Percentiles rank a stretch among this genome's conserved stretches.
Evolutionary conservation across 1,140 invertebrate genomes (phyloP).

Genomic region (Ephestia elutella): DNA sequence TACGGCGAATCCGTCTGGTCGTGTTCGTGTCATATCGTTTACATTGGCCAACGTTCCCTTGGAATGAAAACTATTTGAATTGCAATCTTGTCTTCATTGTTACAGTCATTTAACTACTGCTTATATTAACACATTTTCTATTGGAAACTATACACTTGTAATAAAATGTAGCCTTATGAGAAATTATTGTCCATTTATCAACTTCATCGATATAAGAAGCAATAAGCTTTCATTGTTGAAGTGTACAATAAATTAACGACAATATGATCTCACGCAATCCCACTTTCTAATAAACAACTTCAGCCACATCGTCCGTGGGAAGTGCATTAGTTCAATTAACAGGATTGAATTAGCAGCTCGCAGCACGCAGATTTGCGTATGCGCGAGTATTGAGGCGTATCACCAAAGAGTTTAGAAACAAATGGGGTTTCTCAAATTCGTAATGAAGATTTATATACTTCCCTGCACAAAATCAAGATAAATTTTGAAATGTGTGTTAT

Average conservation of each 20-base stretch:
- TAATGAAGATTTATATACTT: too few species aligned
- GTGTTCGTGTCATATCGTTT: constrained; percentile 38
- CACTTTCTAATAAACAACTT: background rate
- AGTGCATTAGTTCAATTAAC: constrained; percentile 45
- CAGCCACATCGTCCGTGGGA: constrained; percentile 29
- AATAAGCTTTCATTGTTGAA: background rate
- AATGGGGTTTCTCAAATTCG: background rate
- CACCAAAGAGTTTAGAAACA: background rate
- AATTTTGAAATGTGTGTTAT: too few species aligned
- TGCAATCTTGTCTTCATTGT: background rate
- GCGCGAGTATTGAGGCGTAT: constrained; percentile 17
- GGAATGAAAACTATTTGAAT: background rate
- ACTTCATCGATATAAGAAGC: background rate
- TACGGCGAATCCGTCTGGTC: constrained; percentile 37
- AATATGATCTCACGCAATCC: background rate
- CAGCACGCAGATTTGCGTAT: constrained; percentile 23
- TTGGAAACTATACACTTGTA: too few species aligned
- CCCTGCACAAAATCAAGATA: too few species aligned
- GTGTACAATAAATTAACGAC: background rate
- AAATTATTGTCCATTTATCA: too few species aligned
- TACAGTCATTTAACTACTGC: background rate
- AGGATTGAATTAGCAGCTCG: constrained; percentile 29
- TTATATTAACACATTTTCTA: too few species aligned
- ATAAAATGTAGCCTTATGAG: too few species aligned
- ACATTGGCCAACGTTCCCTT: constrained; percentile 11